Conservation (phyloP, 2,888 invertebrate species). For the Salpingus planirostris region DNA sequence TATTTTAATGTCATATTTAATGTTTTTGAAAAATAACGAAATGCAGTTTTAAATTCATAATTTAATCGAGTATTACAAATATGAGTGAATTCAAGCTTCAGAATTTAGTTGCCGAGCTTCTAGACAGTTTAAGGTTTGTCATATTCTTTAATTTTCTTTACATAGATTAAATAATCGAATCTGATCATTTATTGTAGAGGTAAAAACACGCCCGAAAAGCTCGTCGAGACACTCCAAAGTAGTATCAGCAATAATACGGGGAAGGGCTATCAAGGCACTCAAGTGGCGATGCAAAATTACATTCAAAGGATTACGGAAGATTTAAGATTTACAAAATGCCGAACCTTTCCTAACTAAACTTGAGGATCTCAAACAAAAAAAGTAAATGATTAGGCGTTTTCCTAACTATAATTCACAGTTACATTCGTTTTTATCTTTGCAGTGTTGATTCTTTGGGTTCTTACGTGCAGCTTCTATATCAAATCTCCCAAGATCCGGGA, state of each 20-base stretch:
- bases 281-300: conserved; percentile 49
- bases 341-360: conserved; percentile 64
- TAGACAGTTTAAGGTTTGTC: conserved; percentile 51
- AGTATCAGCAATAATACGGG: conserved; percentile 45
- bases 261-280: conserved; percentile 46
- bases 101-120: conserved; percentile 45
- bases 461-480: conserved; percentile 52
- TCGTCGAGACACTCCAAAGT: conserved; percentile 56
- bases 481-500: conserved; percentile 46
- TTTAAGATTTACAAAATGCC: conserved; percentile 53
- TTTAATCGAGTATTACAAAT: no score
- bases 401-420: no score
- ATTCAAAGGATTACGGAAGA: conserved; percentile 58
- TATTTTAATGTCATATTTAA: no score
- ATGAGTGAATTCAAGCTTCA: conserved; percentile 42
- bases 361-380: conserved; percentile 65
- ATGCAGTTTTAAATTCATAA: no score
- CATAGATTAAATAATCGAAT: no score
- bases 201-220: conserved; percentile 53
- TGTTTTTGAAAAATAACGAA: no score
- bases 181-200: no score
- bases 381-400: no score
- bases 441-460: conserved; percentile 57
- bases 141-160: no score
- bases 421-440: no score